Percentiles rank a stretch among this genome's conserved stretches.
phyloP scores from a whole-genome alignment of 2,113 vertebrate species.

The Gymnorhina tibicen region DNA sequence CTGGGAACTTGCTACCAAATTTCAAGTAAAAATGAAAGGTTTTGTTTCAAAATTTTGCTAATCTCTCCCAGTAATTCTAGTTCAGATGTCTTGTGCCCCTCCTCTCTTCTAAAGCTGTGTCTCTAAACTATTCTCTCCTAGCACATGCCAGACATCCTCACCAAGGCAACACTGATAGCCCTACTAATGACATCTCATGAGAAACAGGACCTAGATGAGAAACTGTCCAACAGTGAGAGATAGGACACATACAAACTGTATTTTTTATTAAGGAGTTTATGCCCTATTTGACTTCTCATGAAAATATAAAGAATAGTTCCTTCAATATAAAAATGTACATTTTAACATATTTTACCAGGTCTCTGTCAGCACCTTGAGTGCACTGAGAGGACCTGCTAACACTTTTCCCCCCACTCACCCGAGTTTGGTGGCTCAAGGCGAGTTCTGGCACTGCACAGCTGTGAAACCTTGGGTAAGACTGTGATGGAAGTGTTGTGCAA shows the following conservation, averaged over 20 bases:
- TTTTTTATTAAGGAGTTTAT: neutral
- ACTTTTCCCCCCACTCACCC: accelerated
- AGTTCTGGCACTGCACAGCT: neutral
- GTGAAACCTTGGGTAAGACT: neutral
- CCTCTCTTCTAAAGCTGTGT: neutral
- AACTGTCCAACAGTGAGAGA: neutral
- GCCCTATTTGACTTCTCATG: neutral
- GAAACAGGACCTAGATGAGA: neutral
- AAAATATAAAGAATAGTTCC: neutral
- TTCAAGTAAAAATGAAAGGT: neutral
- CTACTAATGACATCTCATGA: neutral
- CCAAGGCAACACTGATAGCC: neutral
- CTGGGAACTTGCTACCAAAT: neutral
- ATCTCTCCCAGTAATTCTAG: neutral
- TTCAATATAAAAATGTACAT: neutral
- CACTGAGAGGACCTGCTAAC: neutral
- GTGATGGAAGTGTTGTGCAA: neutral
- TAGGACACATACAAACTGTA: neutral
- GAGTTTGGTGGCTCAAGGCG: accelerated
- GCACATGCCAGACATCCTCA: neutral
- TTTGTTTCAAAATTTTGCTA: neutral
- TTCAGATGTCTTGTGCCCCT: neutral
- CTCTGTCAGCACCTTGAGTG: neutral
- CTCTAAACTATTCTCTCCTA: neutral
- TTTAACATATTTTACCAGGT: neutral